Base-by-base conservation (phyloP, 2,797 vertebrate genomes). In the Helicolenus hilgendorfi region DNA sequence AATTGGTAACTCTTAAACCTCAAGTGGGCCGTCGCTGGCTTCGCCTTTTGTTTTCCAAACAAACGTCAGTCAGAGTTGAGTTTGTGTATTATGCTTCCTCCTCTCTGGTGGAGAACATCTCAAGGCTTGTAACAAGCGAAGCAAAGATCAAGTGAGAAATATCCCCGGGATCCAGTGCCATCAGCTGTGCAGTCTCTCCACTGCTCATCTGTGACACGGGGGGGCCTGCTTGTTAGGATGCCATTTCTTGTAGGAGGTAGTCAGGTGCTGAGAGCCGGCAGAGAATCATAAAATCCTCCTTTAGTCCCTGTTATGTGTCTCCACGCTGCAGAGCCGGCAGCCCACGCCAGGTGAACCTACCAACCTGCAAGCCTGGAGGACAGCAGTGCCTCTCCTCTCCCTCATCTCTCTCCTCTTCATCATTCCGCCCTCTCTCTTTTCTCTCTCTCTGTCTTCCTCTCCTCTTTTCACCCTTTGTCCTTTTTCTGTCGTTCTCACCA, bases 281-380 rank as follows among this genome's bases (percentile, higher is more conserved):
- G 35, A 86, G 77, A 79, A 89, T 81, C 80, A 72, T 70, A 56
- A 53, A 85, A 83, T 33, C 79, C 60, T 84, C 75, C 79, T 59
- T 87, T 53, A 33, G 85, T 77, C 82, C 63, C 45, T 8, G 68
- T 13, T 81, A 72, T 81, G 67, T 18, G 83, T 81, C 73, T 91
- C 79, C 49, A 29, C 4, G n/a, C 65, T 69, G 81, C 67, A 76
- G 74, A 83, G 24, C 53, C 5, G 3, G 69, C 88, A 80, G 79
- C 89, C 92, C 89, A 95, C 92, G 72, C 85, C 92, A 77, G 93
- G 89, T 90, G 78, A 85, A 72, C 58, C 77, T 7, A 38, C 81
- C 78, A 38, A 71, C 77, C 83, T 77, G 79, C 33, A 55, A 2
- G 31, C 74, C 90, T 45, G 73, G 36, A 92, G 73, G 88, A 84